phyloP scores from a whole-genome alignment of 2,113 vertebrate species.

The Barbus barbus region DNA sequence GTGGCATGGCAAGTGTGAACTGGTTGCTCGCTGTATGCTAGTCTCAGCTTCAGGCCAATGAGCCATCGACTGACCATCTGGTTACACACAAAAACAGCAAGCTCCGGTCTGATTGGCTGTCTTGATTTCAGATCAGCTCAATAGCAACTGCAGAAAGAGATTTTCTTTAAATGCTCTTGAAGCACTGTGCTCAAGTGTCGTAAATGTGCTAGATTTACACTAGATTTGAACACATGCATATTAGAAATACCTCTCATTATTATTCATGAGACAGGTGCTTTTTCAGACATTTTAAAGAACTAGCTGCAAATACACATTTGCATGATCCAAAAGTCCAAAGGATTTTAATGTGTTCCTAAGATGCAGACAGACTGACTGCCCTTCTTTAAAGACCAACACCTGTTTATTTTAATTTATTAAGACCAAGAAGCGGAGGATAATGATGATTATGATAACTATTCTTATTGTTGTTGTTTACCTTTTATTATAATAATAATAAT shows the following conservation, averaged over 20 bases:
- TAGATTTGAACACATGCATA: background rate
- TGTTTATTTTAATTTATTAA: background rate
- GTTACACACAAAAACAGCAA: background rate
- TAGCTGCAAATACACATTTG: background rate
- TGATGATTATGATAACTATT: too few species aligned
- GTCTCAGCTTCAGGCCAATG: constrained; percentile 10
- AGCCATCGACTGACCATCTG: constrained; percentile 11
- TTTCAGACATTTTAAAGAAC: too few species aligned
- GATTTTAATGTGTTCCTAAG: background rate
- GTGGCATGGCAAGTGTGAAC: background rate
- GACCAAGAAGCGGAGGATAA: too few species aligned
- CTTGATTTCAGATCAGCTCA: background rate
- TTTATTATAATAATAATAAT: too few species aligned
- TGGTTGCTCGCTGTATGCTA: background rate
- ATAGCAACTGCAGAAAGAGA: background rate
- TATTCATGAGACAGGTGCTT: too few species aligned
- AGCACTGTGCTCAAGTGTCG: background rate
- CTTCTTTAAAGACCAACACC: background rate
- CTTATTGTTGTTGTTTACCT: too few species aligned
- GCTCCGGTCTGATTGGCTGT: background rate
- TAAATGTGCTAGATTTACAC: background rate
- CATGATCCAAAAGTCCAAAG: background rate
- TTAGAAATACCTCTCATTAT: background rate
- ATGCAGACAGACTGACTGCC: background rate
- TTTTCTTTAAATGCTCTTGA: too few species aligned